Evolutionary conservation across 53 echinoderm and acorn worm species (phyloP), one percentile per base, ranked within the genome.

Genomic region (Holothuria scabra): DNA sequence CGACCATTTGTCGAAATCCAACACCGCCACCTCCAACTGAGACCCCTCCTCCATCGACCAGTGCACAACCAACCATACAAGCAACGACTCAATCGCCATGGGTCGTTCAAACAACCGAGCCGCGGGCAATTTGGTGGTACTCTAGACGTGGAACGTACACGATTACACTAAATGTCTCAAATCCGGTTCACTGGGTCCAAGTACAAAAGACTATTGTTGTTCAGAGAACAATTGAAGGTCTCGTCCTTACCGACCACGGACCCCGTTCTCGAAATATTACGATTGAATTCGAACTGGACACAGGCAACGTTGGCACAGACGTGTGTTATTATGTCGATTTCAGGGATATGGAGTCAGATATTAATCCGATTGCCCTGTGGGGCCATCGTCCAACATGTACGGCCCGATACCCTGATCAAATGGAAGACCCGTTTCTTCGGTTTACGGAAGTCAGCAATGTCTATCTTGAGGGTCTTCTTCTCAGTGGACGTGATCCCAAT

Each of bases 261-360:
- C 91, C 95, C 7, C 65, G 90, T 12, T 84, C 95, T 16, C 84
- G 84, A 29, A 95, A 93, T 65, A 89, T 86, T 0, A 93, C 95
- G 12, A 87, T 93, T 12, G 90, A 90, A 56, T 95, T 93, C 83
- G 87, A 93, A 76, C 85, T 95, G 32, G 67, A 93, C 67, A 91
- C 93, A 0, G 95, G 95, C 24, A 93, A 89, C n/a, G 89, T 92
- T 28, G 93, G 93, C 5, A 95, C 95, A 1, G 95, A 95, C 68
- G 95, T 86, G 26, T 95, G 95, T 66, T 95, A 95, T 25, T 89
- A 65, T 65, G 89, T 91, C 19, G 87, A 95, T 75, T 95, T 93
- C 86, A 66, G 80, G 10, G 95, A 95, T 76, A 60, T 84, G 25
- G 84, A 62, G 2, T 95, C 93, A 4, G 95, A 95, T 22, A 80